Evolutionary conservation across 2,888 invertebrate species (phyloP), one percentile per base, ranked within the genome.

Genomic region (Flabesymbios commensalis): DNA sequence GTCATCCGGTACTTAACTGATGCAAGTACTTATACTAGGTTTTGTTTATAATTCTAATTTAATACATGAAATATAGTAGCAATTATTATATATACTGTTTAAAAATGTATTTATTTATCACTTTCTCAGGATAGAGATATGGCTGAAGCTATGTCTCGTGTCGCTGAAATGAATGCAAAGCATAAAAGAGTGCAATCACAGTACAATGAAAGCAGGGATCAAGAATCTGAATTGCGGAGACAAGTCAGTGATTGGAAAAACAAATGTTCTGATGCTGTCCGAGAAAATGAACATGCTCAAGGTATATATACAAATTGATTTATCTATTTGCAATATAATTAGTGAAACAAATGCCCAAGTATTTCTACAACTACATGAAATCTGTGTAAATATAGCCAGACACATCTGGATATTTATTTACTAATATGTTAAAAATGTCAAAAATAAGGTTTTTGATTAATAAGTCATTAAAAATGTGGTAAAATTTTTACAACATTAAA

Each of bases 231-330:
- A 10, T 69, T 72, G 2, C 53, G 74, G 36, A 66, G 68, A 47
- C 68, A 70, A 42, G 68, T 65, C 14, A 65, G 67, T 7, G 68
- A 72, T 14, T 78, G 78, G 77, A 76, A 75, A 57, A 65, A 75
- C 47, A 75, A 73, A 53, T 73, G 72, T 62, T 56, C 65, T 7
- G 61, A 72, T 7, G 33, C 60, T 1, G 63, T 67, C 43, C 49
- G 69, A 22, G 74, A 74, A 45, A 45, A 70, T 3, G 74, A 77
- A 26, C 58, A 66, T 47, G 47, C 74, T 3, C 69, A 59, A 57
- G 67, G 78, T 78, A 65, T 60, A 63, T 24, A 24, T 17, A 7
- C 7, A 22, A 17, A 7, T 24, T 17, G 4, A 7, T 19, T 29
- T 7, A 10, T 52, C 33, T 22, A 31, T n/a, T n/a, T n/a, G n/a